These are phyloP conservation scores for Drosophila ficusphila DNA, from an alignment of 1,140 invertebrate genomes.

Conservation along the genomic window DNA sequence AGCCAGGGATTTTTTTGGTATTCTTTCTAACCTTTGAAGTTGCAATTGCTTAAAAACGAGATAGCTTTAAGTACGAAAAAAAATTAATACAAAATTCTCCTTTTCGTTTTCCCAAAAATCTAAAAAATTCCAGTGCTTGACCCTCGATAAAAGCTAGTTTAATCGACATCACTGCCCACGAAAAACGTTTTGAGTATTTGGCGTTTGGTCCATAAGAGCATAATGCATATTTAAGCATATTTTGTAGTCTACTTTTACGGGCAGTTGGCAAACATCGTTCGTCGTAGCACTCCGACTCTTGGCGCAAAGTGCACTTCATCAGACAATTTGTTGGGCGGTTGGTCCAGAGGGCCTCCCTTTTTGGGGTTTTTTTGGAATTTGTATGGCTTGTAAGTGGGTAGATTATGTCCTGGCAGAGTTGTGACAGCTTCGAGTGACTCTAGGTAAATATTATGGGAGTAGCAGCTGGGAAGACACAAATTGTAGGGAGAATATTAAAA, in stretches of 20 bases:
- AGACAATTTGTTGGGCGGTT: conserved; percentile 60
- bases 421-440: conserved; percentile 21
- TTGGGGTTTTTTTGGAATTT: background rate
- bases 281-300: conserved; percentile 6
- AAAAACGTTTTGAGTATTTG: conserved; percentile 14
- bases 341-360: conserved; percentile 7
- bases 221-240: conserved; percentile 83
- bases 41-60: too few species aligned
- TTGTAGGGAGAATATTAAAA: background rate
- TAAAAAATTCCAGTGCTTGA: background rate
- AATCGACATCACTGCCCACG: conserved; percentile 12
- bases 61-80: too few species aligned
- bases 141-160: background rate
- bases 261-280: conserved; percentile 37
- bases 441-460: conserved; percentile 8
- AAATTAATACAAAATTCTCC: too few species aligned
- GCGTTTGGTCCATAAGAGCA: conserved; percentile 62
- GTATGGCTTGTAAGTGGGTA: conserved; percentile 33
- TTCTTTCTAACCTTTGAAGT: too few species aligned
- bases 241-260: conserved; percentile 76
- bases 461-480: background rate
- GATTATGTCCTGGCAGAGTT: conserved; percentile 34
- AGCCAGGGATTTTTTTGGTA: background rate
- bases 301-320: conserved; percentile 72
- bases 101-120: too few species aligned